Evolutionary conservation across 2,888 invertebrate species (phyloP), one percentile per base, ranked within the genome.

Genomic region (Helicoverpa assulta): DNA sequence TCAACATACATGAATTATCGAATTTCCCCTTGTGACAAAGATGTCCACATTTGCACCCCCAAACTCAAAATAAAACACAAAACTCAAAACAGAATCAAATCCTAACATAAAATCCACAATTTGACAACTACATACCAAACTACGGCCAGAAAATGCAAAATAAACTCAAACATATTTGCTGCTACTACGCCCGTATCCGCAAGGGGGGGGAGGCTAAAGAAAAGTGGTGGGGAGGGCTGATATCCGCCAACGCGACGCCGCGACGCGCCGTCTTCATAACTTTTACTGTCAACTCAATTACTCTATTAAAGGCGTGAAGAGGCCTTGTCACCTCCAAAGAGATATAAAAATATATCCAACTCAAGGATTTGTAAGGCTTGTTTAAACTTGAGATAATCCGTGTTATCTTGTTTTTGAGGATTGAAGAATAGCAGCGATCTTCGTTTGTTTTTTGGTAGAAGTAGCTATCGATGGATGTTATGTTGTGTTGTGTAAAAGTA

Each of bases 221-320:
- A 90, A 89, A 89, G 90, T 87, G 89, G 88, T 77, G 88, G 89
- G 73, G 73, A 84, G 88, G 84, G 76, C 90, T 91, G 93, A 92
- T 92, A 92, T 92, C 93, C 93, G 94, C 85, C 80, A 77, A 85
- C 93, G 93, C 94, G 94, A 92, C 94, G 90, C 89, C 82, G 75
- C 83, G 94, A 87, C 94, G 93, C 88, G 84, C 79, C 83, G 90
- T 91, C 90, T 91, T 94, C 92, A 94, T 94, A 94, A 94, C 94
- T 94, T 93, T 91, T 91, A 92, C 93, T 92, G 92, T 92, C 92
- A 91, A 93, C 92, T 92, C 93, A 90, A 94, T 93, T 93, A 93
- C 93, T 88, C 85, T 86, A 90, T 92, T 90, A 91, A 89, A 88
- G 84, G 85, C 81, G 82, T 70, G 80, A 82, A 80, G 80, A 74